phyloP scores from a whole-genome alignment of 2,888 invertebrate genomes.

The Notodonta dromedarius region DNA sequence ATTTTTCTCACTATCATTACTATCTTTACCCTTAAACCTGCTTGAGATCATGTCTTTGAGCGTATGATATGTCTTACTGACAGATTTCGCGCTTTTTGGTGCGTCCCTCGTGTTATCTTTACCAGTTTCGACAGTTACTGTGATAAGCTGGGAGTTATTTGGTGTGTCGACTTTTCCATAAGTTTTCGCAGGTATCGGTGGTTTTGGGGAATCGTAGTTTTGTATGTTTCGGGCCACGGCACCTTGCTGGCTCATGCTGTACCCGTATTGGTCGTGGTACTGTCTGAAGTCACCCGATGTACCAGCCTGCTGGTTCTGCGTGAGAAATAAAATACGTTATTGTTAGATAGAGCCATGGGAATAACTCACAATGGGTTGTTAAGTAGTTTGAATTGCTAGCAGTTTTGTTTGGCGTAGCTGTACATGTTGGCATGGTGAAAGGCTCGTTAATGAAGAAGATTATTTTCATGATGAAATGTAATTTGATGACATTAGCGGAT shows the following conservation, averaged over 20 bases:
- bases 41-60: constrained; percentile 93
- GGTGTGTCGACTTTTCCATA: constrained; percentile 69
- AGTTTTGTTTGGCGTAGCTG: constrained; percentile 47
- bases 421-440: constrained; percentile 51
- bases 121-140: constrained; percentile 85
- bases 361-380: constrained; percentile 59
- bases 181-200: constrained; percentile 79
- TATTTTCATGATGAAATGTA: constrained; percentile 8
- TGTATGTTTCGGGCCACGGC: constrained; percentile 70
- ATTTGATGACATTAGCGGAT: not conserved
- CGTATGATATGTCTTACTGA: constrained; percentile 91
- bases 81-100: constrained; percentile 86
- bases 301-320: constrained; percentile 81
- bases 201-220: constrained; percentile 75
- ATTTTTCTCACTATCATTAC: constrained; percentile 76
- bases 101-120: constrained; percentile 84
- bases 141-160: constrained; percentile 79
- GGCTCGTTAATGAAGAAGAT: constrained; percentile 34
- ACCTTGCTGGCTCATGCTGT: constrained; percentile 74
- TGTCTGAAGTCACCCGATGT: constrained; percentile 79
- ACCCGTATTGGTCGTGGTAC: constrained; percentile 83
- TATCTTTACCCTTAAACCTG: constrained; percentile 88
- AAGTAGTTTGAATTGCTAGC: constrained; percentile 49
- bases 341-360: constrained; percentile 53
- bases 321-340: constrained; percentile 46